A percentile compares a stretch with the other conserved stretches of the same genome.
Evolutionary conservation across 2,888 invertebrate species (phyloP).

Genomic region (Allacma fusca): DNA sequence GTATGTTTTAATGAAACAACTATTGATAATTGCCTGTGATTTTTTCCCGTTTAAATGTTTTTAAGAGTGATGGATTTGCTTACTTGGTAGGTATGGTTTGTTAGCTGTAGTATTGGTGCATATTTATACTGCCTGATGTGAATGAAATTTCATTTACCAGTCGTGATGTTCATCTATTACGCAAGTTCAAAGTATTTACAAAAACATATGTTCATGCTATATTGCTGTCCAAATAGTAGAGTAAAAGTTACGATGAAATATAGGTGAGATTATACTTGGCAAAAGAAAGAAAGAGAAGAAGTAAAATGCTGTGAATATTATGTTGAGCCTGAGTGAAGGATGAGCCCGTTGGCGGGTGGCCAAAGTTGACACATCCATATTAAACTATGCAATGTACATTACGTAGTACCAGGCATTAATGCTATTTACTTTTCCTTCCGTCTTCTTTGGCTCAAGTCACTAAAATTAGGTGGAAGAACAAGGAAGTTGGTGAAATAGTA

Average conservation of each 20-base stretch:
- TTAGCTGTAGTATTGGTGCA: too few relatives aligned
- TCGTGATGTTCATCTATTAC: neutral
- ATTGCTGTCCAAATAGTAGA: neutral
- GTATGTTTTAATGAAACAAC: constrained; percentile 69
- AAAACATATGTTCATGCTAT: neutral
- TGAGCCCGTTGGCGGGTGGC: constrained; percentile 38
- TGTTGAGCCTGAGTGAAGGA: constrained; percentile 46
- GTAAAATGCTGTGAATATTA: constrained; percentile 26
- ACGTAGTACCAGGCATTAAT: constrained; percentile 29
- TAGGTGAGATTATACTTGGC: constrained; percentile 40
- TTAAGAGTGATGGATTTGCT: too few relatives aligned
- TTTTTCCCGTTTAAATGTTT: neutral
- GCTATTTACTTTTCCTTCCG: constrained; percentile 38
- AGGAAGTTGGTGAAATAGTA: constrained; percentile 46
- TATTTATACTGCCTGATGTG: too few relatives aligned
- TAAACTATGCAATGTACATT: constrained; percentile 41
- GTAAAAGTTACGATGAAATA: constrained; percentile 26
- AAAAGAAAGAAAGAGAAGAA: constrained; percentile 24
- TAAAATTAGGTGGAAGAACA: constrained; percentile 53
- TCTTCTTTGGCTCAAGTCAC: constrained; percentile 45
- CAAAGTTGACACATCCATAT: constrained; percentile 38
- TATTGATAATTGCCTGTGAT: neutral
- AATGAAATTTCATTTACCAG: neutral
- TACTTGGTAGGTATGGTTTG: too few relatives aligned
- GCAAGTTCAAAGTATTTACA: constrained; percentile 1